phyloP scores from a whole-genome alignment of 2,113 vertebrate genomes.

The Tetrax tetrax region DNA sequence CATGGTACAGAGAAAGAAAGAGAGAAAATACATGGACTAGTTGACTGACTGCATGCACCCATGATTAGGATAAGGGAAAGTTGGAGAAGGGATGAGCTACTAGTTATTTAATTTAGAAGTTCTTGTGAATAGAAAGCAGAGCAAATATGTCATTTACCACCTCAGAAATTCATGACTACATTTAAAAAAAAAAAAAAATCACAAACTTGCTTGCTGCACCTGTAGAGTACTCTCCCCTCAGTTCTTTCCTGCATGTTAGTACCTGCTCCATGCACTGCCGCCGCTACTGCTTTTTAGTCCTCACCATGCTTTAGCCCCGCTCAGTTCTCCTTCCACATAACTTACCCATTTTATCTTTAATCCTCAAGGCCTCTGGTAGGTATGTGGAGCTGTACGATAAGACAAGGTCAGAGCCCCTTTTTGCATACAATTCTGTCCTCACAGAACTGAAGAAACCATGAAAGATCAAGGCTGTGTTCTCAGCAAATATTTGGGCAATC shows the following conservation, averaged over 20 bases:
- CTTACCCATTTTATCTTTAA: neutral
- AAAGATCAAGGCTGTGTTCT: neutral
- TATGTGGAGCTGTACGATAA: neutral
- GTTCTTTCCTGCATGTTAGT: neutral
- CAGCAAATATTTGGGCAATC: neutral
- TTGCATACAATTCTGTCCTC: neutral
- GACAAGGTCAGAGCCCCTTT: neutral
- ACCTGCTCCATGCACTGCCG: neutral
- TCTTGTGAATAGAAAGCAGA: neutral
- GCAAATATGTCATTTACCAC: neutral
- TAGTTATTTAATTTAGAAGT: neutral
- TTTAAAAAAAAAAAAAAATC: neutral
- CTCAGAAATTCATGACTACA: neutral
- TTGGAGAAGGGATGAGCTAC: neutral
- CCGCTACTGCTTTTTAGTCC: neutral
- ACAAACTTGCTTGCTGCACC: neutral
- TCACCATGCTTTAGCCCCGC: neutral
- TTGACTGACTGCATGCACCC: neutral
- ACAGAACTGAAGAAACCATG: neutral
- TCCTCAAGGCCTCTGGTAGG: neutral
- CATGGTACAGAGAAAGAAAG: neutral
- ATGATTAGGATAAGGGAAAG: neutral
- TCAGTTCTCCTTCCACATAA: neutral
- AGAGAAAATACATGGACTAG: neutral
- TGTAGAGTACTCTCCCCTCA: neutral